Percentiles rank a stretch among this genome's conserved stretches.
phyloP scores from a whole-genome alignment of 2,797 vertebrate species.

The Cetoscarus ocellatus region DNA sequence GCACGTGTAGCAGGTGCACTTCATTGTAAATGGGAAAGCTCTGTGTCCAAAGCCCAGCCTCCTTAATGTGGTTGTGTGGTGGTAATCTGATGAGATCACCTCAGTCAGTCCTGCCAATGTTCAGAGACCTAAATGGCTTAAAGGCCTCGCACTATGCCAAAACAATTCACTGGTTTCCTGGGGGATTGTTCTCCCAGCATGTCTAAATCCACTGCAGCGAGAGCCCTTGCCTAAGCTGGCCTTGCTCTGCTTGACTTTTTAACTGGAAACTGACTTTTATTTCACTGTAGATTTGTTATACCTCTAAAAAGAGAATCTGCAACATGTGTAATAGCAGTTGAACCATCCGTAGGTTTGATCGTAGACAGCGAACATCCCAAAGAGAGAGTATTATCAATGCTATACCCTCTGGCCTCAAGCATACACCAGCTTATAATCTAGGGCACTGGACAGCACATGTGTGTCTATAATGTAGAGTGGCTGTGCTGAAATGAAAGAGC shows the following conservation, averaged over 20 bases:
- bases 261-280: constrained; percentile 25
- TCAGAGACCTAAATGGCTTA: constrained; percentile 66
- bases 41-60: constrained; percentile 44
- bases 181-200: constrained; percentile 56
- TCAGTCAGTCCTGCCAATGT: constrained; percentile 52
- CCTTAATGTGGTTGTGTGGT: constrained; percentile 62
- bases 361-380: constrained; percentile 25
- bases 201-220: constrained; percentile 47
- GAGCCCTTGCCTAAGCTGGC: constrained; percentile 31
- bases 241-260: constrained; percentile 13
- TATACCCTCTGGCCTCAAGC: constrained; percentile 40
- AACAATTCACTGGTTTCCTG: constrained; percentile 63
- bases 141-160: constrained; percentile 57
- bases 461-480: constrained; percentile 31
- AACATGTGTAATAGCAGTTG: constrained; percentile 20
- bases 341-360: constrained; percentile 23
- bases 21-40: constrained; percentile 55
- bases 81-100: constrained; percentile 74
- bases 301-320: constrained; percentile 15
- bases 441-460: constrained; percentile 42
- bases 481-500: constrained; percentile 68
- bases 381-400: constrained; percentile 23
- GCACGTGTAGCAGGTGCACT: constrained; percentile 62
- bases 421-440: constrained; percentile 52
- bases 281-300: constrained; percentile 13